phyloP scores from a whole-genome alignment of 2,113 vertebrate genomes.

The Microcebus ravelobensis region DNA sequence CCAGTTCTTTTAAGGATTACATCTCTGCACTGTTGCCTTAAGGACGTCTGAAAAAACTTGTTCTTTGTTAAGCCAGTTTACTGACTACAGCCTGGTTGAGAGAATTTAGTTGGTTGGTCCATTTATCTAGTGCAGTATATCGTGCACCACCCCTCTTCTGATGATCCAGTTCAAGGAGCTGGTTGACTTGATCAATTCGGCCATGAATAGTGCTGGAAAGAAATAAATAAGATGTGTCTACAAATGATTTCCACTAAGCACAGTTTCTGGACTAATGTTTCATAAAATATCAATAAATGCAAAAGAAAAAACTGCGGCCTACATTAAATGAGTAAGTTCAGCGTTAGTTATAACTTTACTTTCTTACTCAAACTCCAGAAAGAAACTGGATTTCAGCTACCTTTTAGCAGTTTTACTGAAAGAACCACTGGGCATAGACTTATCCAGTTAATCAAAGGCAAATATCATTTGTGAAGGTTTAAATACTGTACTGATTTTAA shows the following conservation, averaged over 20 bases:
- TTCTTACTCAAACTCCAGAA: conserved; percentile 24
- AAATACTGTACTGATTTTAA: background rate
- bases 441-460: background rate
- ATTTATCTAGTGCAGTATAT: conserved; percentile 99
- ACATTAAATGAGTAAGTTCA: background rate
- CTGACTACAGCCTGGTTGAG: conserved; percentile 99
- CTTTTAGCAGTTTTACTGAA: background rate
- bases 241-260: background rate
- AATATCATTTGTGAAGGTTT: background rate
- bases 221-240: conserved; percentile 40
- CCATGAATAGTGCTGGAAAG: conserved; percentile 96
- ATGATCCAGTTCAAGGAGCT: conserved; percentile 98
- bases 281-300: background rate
- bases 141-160: conserved; percentile 98
- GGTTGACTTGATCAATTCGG: conserved; percentile 96
- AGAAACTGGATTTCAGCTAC: conserved; percentile 33
- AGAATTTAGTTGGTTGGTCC: conserved; percentile 99
- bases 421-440: background rate
- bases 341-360: background rate
- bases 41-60: conserved; percentile 84
- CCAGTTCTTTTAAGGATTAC: conserved; percentile 88
- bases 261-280: background rate
- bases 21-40: conserved; percentile 88
- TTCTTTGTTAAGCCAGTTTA: conserved; percentile 95
- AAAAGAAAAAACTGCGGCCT: conserved; percentile 4